A percentile compares a stretch with the other conserved stretches of the same genome.
These are phyloP conservation scores for Pachymerium ferrugineum DNA, from an alignment of 2,888 invertebrate genomes.

Conservation along the genomic window DNA sequence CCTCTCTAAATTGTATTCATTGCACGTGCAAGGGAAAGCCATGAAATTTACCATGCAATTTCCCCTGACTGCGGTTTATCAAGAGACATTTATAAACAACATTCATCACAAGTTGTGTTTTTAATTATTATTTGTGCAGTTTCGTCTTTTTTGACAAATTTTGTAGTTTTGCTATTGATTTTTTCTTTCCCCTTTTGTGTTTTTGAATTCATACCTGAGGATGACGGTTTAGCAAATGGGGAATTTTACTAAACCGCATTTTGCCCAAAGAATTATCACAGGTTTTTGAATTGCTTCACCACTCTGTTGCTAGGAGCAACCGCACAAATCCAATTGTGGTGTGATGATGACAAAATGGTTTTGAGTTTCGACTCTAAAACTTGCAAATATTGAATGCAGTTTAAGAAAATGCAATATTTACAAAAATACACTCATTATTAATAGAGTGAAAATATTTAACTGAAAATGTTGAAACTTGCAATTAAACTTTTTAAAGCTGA, in stretches of 20 bases:
- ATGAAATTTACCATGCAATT: background rate
- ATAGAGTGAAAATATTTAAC: too few relatives aligned
- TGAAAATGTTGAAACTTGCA: too few relatives aligned
- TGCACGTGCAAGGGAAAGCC: background rate
- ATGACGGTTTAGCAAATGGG: background rate
- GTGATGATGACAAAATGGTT: background rate
- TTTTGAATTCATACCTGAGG: background rate
- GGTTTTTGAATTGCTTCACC: background rate
- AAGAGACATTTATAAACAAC: background rate
- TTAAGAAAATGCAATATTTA: too few relatives aligned
- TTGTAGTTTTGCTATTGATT: background rate
- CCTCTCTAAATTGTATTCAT: background rate
- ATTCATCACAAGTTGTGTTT: background rate
- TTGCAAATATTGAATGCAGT: too few relatives aligned
- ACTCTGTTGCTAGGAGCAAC: slow-evolving; percentile 14
- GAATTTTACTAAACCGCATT: background rate
- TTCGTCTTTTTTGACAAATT: background rate
- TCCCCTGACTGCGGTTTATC: background rate
- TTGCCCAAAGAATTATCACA: background rate
- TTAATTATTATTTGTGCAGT: background rate
- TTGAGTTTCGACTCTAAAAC: too few relatives aligned
- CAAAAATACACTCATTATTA: too few relatives aligned
- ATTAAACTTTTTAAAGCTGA: too few relatives aligned
- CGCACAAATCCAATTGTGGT: background rate
- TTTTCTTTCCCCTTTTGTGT: background rate